Evolutionary conservation across 2,797 vertebrate species (phyloP), one percentile per base, ranked within the genome.

Genomic region (Salarias fasciatus): DNA sequence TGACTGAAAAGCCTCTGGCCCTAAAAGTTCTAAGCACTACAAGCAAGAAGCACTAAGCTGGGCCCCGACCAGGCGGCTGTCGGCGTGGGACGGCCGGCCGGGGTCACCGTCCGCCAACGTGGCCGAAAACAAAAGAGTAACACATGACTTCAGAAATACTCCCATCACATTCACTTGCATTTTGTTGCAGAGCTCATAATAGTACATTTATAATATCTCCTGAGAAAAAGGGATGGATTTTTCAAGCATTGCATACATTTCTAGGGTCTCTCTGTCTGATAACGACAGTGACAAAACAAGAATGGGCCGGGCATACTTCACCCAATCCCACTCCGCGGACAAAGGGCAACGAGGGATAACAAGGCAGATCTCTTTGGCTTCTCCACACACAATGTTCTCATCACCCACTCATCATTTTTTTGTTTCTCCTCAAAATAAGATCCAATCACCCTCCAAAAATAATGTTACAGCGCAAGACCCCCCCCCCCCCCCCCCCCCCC

Each of bases 241-340:
- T 92, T 89, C 88, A 91, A 92, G 91, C 91, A 91, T 92, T 90
- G 92, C 88, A 91, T 92, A 91, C 89, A 88, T 90, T 87, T 90
- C 85, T 90, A 86, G 83, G 85, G 84, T 91, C 87, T 87, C 68
- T 85, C 84, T 86, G 87, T 89, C 86, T 77, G 75, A 72, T 83
- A 83, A 84, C 84, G 88, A 92, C 89, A 91, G 89, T 11, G 51
- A 75, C 81, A 83, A 74, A 80, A 85, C 86, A 73, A 85, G 85
- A 88, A 90, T 78, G 87, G 85, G 86, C 70, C 65, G 83, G 80
- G 73, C 83, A 72, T 47, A 77, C 64, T 73, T 80, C 62, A 79
- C 82, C 84, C 81, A 43, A 61, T 80, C 84, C 83, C 82, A 69
- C 80, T 79, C 83, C 70, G 69, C 65, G 63, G 79, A 87, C 73